Percentiles rank a stretch among this genome's conserved stretches.
Evolutionary conservation across 2,797 vertebrate species (phyloP).

Genomic region (Cetoscarus ocellatus): DNA sequence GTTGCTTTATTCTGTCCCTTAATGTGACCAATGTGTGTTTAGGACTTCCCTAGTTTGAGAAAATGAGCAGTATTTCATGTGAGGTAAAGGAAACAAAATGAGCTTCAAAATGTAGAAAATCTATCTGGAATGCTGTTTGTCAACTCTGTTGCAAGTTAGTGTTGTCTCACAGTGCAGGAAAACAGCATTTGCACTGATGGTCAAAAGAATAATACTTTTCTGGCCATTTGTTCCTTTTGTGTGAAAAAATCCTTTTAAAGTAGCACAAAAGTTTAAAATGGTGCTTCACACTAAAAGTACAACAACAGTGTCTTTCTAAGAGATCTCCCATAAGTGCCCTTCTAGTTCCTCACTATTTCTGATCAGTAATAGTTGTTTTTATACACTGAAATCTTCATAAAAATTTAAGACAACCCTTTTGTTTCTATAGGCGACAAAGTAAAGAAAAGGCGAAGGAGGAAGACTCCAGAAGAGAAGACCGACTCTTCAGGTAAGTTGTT

Average conservation of each 20-base stretch:
- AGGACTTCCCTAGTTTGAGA: neutral
- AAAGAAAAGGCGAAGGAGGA: constrained; percentile 39
- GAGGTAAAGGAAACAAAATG: neutral
- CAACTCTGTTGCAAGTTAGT: too few relatives aligned
- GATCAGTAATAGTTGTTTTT: neutral
- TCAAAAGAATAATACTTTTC: too few relatives aligned
- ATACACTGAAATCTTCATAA: neutral
- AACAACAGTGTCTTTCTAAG: fast-evolving
- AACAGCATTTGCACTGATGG: too few relatives aligned
- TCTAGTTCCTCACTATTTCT: neutral
- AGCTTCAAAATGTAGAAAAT: neutral
- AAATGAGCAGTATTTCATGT: neutral
- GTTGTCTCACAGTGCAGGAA: too few relatives aligned
- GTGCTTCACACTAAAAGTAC: too few relatives aligned
- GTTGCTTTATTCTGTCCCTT: neutral
- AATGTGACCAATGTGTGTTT: neutral
- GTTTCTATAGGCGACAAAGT: constrained; percentile 29
- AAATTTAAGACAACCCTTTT: neutral
- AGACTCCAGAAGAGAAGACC: constrained; percentile 6
- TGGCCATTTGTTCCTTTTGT: too few relatives aligned
- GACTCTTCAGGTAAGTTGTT: constrained; percentile 34
- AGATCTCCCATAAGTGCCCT: too few relatives aligned
- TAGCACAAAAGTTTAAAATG: too few relatives aligned
- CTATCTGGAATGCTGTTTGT: neutral
- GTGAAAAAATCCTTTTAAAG: too few relatives aligned